Base-by-base conservation (phyloP, 2,113 vertebrate species). In the Leucoraja erinaceus region DNA sequence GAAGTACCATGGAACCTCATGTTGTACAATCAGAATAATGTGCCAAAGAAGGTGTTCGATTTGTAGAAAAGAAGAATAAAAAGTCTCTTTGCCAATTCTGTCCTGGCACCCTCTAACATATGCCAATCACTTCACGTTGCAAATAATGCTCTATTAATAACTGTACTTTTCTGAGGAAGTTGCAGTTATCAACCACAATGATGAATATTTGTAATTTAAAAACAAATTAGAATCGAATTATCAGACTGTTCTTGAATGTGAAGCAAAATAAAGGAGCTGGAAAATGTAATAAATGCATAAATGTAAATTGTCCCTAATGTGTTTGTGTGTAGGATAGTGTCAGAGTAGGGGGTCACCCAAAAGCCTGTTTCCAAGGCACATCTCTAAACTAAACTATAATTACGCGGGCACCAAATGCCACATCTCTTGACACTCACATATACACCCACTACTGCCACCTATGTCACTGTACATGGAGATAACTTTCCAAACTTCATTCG, bases 141-240 rank as follows among this genome's bases (percentile, higher is more conserved):
- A 12, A n/a, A 86, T 61, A 86, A 86, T n/a, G 25, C 25, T 61
- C 28, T 25, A n/a, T 61, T 63, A 28, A 25, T 28, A n/a, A 28
- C 28, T 28, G 61, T 86, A 61, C 56, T n/a, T 86, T 61, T 56
- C 70, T 12, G 61, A 86, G 83, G 28, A n/a, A 28, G 25, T 61
- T 86, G 7, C 38, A 81, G 38, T 25, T n/a, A 14, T 14, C 54
- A n/a, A 10, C 25, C 4, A 16, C 16, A 14, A 61, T 86, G 56
- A 56, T 86, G 56, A 86, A 63, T 14, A 86, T 28, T 86, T 86
- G 28, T 54, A 83, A 28, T 61, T 66, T 66, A 3, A 66, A 66
- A 25, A 86, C n/a, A n/a, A n/a, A n/a, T 59, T 86, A n/a, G 83
- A 84, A 84, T 84, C n/a, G n/a, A n/a, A 72, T 72, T 72, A 28